A percentile compares a stretch with the other conserved stretches of the same genome.
Conservation (phyloP, 2,113 vertebrate species). For the Morone chrysops region DNA sequence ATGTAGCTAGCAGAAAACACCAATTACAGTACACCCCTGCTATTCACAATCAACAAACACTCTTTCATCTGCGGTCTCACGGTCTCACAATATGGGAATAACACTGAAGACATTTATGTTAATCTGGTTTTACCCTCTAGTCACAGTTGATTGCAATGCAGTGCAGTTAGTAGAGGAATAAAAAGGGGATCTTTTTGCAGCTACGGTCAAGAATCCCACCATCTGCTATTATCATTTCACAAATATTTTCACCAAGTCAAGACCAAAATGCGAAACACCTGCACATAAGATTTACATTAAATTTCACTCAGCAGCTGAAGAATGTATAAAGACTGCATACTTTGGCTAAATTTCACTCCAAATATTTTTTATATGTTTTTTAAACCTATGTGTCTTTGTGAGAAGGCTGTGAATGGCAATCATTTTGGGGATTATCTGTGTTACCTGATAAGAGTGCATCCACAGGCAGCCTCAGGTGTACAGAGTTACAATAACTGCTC, state of each 20-base stretch:
- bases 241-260: constrained; percentile 37
- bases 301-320: constrained; percentile 32
- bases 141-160: constrained; percentile 45
- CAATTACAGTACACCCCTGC: constrained; percentile 74
- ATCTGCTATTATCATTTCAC: constrained; percentile 45
- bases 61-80: constrained; percentile 66
- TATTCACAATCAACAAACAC: constrained; percentile 70
- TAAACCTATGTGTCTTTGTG: not conserved
- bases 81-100: constrained; percentile 52
- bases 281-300: constrained; percentile 29
- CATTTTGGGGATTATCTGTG: constrained; percentile 19
- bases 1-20: constrained; percentile 72
- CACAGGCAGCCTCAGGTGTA: constrained; percentile 35
- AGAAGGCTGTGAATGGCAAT: not conserved
- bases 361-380: not conserved
- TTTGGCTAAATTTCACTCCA: not conserved
- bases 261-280: constrained; percentile 53
- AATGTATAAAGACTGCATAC: constrained; percentile 28
- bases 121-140: constrained; percentile 69
- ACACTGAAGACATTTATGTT: constrained; percentile 58
- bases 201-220: constrained; percentile 43
- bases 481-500: constrained; percentile 42
- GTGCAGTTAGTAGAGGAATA: constrained; percentile 37
- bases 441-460: constrained; percentile 36
- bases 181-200: constrained; percentile 46